Conservation (phyloP, 2,113 vertebrate species). For the Craseonycteris thonglongyai region DNA sequence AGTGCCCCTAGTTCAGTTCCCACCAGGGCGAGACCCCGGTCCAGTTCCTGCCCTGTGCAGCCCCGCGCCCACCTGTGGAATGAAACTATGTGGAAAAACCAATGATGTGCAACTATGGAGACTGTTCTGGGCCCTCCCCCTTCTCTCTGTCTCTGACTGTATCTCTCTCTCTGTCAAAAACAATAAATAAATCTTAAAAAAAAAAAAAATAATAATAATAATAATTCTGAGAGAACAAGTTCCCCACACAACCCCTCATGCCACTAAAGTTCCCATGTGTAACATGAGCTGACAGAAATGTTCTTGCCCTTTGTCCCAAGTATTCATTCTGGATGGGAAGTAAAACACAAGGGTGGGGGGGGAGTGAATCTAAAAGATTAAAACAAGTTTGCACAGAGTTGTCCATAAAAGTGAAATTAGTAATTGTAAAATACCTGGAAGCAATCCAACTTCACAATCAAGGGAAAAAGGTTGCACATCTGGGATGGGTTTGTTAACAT, state of each 20-base stretch:
- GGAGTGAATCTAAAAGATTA: background rate
- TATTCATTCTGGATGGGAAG: conserved; percentile 27
- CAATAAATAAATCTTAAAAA: too few species aligned
- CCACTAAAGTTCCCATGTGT: background rate
- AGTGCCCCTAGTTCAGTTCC: too few species aligned
- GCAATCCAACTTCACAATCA: background rate
- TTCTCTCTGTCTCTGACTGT: too few species aligned
- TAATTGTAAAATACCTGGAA: conserved; percentile 11
- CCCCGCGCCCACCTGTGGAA: too few species aligned
- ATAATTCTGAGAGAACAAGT: too few species aligned
- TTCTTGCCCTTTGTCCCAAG: conserved; percentile 1
- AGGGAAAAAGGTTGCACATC: background rate
- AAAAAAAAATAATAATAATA: too few species aligned
- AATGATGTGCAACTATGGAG: too few species aligned
- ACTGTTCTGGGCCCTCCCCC: too few species aligned
- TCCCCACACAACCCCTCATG: background rate
- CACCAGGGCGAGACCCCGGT: too few species aligned
- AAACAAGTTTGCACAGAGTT: background rate
- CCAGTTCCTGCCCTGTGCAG: too few species aligned
- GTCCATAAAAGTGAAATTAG: background rate
- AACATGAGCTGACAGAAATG: conserved; percentile 24
- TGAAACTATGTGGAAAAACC: too few species aligned
- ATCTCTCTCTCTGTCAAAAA: too few species aligned
- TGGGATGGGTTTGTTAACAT: background rate
- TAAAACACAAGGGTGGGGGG: background rate